These are phyloP conservation scores for Micronycteris hirsuta DNA, from an alignment of 2,113 vertebrate species.

Conservation along the genomic window DNA sequence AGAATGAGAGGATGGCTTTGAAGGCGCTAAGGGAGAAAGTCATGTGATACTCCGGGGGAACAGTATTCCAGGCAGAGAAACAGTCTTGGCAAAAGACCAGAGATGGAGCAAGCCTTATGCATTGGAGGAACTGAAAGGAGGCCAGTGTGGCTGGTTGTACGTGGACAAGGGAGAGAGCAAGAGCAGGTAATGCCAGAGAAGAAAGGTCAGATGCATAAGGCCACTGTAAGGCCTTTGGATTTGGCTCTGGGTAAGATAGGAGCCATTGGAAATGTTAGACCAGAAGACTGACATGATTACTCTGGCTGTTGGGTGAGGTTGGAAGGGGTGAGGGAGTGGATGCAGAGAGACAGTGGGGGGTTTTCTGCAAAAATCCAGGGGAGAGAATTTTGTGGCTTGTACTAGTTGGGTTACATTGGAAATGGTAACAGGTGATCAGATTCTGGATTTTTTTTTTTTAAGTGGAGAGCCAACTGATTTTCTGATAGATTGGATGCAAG, in stretches of 20 bases:
- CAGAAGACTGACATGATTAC: background rate
- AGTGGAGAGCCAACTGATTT: background rate
- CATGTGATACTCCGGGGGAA: too few relatives aligned
- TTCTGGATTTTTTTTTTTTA: background rate
- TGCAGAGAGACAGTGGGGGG: background rate
- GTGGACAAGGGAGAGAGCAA: background rate
- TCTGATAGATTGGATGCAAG: background rate
- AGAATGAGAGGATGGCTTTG: background rate
- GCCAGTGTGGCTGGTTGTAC: background rate
- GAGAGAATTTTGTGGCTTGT: background rate
- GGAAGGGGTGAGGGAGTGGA: background rate
- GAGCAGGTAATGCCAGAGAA: background rate
- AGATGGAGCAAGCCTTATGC: background rate
- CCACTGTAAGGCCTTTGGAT: background rate
- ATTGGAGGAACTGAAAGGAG: background rate
- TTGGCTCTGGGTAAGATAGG: background rate
- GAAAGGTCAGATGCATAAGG: too few relatives aligned
- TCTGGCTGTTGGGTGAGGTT: background rate
- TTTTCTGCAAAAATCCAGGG: background rate
- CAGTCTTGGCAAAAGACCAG: rapidly evolving
- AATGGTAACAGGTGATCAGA: background rate
- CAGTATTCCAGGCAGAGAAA: background rate
- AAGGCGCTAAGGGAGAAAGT: background rate
- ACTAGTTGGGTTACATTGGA: background rate
- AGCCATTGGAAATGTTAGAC: background rate